Percentiles rank a stretch among this genome's conserved stretches.
These are phyloP conservation scores for Hydropsyche tenuis DNA, from an alignment of 1,140 invertebrate species.

Conservation along the genomic window DNA sequence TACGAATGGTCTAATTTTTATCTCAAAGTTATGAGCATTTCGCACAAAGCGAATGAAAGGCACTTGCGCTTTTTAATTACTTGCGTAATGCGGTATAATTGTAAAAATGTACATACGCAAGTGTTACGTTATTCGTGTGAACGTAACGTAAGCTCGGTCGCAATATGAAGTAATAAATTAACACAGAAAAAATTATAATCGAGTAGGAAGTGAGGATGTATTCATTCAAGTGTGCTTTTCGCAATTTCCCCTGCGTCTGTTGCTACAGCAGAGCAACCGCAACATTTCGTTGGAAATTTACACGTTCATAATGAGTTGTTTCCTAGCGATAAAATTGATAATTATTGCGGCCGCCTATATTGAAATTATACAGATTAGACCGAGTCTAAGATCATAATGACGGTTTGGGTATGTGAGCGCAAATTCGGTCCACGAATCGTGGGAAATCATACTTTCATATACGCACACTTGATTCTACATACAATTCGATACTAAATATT, in stretches of 20 bases:
- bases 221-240: slow-evolving; percentile 16
- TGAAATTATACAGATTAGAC: slow-evolving; percentile 21
- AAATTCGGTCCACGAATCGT: not conserved
- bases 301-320: not conserved
- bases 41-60: not conserved
- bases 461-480: not conserved
- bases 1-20: no score
- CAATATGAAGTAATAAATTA: not conserved
- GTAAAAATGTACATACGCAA: slow-evolving; percentile 13
- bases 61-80: slow-evolving; percentile 15
- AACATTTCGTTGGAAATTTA: not conserved
- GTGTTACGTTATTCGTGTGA: slow-evolving; percentile 30
- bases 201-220: slow-evolving; percentile 36
- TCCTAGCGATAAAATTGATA: not conserved
- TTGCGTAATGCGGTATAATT: slow-evolving; percentile 12
- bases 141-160: slow-evolving; percentile 16
- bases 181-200: slow-evolving; percentile 17
- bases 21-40: no score
- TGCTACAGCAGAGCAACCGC: no score
- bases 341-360: not conserved
- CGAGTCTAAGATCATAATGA: not conserved
- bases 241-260: slow-evolving; percentile 23
- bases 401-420: not conserved
- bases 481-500: not conserved
- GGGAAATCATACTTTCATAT: slow-evolving; percentile 6